These are phyloP conservation scores for Bombus picipes DNA, from an alignment of 1,140 invertebrate genomes.

Conservation along the genomic window DNA sequence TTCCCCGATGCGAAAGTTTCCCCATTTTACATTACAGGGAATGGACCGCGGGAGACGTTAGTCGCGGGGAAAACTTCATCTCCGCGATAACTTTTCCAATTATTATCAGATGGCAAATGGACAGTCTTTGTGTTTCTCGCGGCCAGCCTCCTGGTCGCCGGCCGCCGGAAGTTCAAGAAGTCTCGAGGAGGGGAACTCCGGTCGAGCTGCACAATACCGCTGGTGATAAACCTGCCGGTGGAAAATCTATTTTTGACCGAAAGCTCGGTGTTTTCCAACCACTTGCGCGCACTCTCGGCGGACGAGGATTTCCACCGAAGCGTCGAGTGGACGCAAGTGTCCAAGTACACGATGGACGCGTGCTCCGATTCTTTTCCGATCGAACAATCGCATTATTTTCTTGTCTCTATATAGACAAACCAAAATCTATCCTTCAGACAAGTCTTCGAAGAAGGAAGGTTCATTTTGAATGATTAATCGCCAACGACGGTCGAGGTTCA, in stretches of 20 bases:
- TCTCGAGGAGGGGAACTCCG: conserved; percentile 9
- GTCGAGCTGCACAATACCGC: conserved; percentile 19
- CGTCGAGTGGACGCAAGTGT: background rate
- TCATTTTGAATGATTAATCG: background rate
- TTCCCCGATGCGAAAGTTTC: conserved; percentile 69
- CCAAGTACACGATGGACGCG: background rate
- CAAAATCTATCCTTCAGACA: no score
- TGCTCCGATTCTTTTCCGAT: background rate
- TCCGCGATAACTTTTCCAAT: conserved; percentile 70
- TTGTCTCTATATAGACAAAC: background rate
- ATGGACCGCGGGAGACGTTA: conserved; percentile 64
- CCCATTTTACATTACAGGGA: conserved; percentile 68
- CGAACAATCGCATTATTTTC: conserved; percentile 37
- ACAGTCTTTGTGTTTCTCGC: conserved; percentile 66
- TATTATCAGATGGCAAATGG: conserved; percentile 71
- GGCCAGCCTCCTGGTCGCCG: background rate
- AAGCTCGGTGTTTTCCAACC: conserved; percentile 23
- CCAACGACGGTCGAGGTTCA: background rate
- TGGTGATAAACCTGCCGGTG: conserved; percentile 45
- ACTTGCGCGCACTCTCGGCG: conserved; percentile 16
- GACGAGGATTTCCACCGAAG: conserved; percentile 28
- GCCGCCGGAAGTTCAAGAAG: conserved; percentile 33
- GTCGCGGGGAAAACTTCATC: conserved; percentile 65
- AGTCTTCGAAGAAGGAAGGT: background rate
- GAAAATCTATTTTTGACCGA: conserved; percentile 48